phyloP scores from a whole-genome alignment of 2,113 vertebrate species.

The Diadophis punctatus region DNA sequence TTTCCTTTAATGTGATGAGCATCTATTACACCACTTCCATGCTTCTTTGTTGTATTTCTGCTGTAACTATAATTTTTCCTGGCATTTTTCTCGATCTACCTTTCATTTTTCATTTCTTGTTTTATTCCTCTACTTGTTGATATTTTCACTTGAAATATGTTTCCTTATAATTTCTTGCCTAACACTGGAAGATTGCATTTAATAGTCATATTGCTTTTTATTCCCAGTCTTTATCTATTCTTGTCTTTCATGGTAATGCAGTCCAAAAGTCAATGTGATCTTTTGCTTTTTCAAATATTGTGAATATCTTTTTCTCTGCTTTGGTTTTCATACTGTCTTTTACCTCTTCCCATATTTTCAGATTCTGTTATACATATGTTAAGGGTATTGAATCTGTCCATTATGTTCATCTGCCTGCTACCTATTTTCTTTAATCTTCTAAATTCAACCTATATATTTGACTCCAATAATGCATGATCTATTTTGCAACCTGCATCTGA shows the following conservation, averaged over 20 bases:
- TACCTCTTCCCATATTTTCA: not conserved
- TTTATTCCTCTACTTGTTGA: not conserved
- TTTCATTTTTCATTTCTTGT: not conserved
- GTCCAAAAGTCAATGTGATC: not conserved
- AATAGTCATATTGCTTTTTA: not conserved
- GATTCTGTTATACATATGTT: not conserved
- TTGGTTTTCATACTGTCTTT: not conserved
- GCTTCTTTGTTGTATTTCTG: not conserved
- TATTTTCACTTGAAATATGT: not conserved
- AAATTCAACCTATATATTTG: not conserved
- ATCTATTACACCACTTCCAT: not conserved
- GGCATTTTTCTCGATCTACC: not conserved
- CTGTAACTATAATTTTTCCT: not conserved
- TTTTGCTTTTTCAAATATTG: not conserved
- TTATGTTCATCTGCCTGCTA: not conserved
- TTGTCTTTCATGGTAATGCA: not conserved
- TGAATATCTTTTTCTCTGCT: not conserved
- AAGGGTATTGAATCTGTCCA: not conserved
- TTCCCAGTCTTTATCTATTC: not conserved
- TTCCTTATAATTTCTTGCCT: not conserved
- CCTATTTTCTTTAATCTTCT: not conserved
- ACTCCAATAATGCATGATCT: not conserved
- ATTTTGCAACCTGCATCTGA: not conserved
- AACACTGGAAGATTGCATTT: not conserved
- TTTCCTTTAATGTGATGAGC: not conserved